Evolutionary conservation across 2,888 invertebrate species (phyloP), one percentile per base, ranked within the genome.

Genomic region (Ligdia adustata): DNA sequence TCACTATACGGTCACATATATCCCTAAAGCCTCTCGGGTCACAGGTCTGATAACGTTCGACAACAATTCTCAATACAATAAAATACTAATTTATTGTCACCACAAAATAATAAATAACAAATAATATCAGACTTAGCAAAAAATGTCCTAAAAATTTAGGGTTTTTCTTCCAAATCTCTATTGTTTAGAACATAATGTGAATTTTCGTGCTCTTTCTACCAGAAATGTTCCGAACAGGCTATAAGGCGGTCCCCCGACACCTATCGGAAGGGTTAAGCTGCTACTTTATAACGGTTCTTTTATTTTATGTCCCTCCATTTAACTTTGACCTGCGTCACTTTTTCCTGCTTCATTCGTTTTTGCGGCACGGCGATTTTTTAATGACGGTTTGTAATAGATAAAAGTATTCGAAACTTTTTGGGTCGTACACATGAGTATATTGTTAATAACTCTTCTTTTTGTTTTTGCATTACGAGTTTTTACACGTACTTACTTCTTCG

Each of bases 191-290:
- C 27, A 42, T 43, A 48, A 48, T 38, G 48, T 24, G 42, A 37
- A 31, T 41, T 29, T 31, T 33, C 4, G 28, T 41, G 11, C 35
- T 47, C 32, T 41, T 29, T 18, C 20, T 35, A 54, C 52, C 59
- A 55, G 45, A 51, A 60, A 55, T 50, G 52, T 48, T 50, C 55
- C 24, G 48, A 55, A 57, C 49, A 50, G 56, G 40, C 55, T 50
- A 38, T 48, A 31, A 54, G 55, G 41, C 46, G 46, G 59, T 70
- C 71, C 65, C 63, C 55, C 38, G 59, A 32, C 55, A 49, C 47
- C 58, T 52, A 63, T 66, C 51, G 48, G 56, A 66, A 59, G 64
- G 68, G 67, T 67, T 67, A 55, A 60, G 56, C 58, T 42, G 34
- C 45, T 51, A 51, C 62, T 64, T 66, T 66, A 62, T 59, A 55